Percentiles rank a stretch among this genome's conserved stretches.
Evolutionary conservation across 30 jellyfish, hydroid and myxozoan genomes (phyloP).

Genomic region (Phacellophora camtschatica): DNA sequence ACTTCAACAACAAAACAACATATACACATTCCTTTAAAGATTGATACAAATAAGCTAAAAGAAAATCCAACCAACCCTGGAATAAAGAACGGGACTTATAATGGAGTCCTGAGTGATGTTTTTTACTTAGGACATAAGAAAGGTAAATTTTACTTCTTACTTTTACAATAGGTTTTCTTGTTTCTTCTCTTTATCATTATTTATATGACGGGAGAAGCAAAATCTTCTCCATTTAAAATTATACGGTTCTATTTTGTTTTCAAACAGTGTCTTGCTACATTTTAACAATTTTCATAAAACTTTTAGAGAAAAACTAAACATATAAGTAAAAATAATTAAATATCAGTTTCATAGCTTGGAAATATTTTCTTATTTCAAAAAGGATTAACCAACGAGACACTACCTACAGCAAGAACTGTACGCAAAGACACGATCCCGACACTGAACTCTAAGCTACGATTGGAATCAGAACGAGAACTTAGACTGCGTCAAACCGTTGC

Average conservation of each 20-base stretch:
- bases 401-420: conserved; percentile 31
- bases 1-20: neutral
- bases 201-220: too few relatives aligned
- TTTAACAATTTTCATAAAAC: too few relatives aligned
- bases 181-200: neutral
- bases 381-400: neutral
- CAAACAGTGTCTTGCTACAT: too few relatives aligned
- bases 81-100: neutral
- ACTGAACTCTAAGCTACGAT: conserved; percentile 15
- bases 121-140: neutral
- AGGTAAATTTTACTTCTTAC: neutral
- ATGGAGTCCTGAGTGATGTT: neutral
- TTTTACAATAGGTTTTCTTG: neutral
- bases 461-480: conserved; percentile 25
- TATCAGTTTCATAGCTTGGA: too few relatives aligned
- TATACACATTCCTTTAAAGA: too few relatives aligned
- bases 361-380: neutral
- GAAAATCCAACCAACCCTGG: too few relatives aligned
- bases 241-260: too few relatives aligned
- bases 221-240: too few relatives aligned
- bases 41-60: too few relatives aligned
- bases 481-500: conserved; percentile 43
- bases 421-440: conserved; percentile 60
- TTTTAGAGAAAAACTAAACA: too few relatives aligned
- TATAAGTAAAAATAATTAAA: too few relatives aligned